Percentiles rank a stretch among this genome's conserved stretches.
Evolutionary conservation across 2,888 invertebrate species (phyloP).

Genomic region (Geophilus truncorum): DNA sequence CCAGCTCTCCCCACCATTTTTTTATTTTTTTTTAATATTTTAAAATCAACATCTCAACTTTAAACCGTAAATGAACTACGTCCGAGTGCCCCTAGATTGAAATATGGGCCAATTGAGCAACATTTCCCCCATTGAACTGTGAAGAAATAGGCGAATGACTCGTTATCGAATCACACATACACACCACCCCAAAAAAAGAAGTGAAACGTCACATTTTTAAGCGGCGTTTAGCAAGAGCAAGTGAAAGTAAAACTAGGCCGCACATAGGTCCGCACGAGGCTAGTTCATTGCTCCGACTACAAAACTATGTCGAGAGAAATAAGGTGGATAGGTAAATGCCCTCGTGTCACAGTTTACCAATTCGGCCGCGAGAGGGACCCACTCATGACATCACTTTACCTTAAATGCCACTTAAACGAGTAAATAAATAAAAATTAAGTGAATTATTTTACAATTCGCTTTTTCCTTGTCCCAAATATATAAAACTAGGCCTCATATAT

Average conservation of each 20-base stretch:
- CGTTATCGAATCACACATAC: background rate
- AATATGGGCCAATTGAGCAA: background rate
- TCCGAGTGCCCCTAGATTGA: background rate
- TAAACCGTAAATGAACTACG: background rate
- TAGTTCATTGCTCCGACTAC: conserved; percentile 6
- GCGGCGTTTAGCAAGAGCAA: background rate
- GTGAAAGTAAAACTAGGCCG: background rate
- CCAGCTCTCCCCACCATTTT: background rate
- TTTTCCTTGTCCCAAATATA: background rate
- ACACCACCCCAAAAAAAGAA: background rate
- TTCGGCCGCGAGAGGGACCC: conserved; percentile 12
- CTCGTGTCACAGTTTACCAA: conserved; percentile 12
- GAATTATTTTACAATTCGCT: background rate
- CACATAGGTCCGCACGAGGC: background rate
- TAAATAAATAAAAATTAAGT: background rate
- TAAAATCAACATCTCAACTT: background rate
- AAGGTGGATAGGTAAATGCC: conserved; percentile 18
- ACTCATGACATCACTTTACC: background rate
- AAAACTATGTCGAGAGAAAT: conserved; percentile 14
- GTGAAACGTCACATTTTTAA: background rate
- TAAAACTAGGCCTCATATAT: background rate
- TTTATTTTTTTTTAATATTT: background rate
- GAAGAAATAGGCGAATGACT: background rate
- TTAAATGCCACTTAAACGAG: background rate
- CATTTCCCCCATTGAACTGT: background rate